Conservation (phyloP, 1,140 invertebrate species). For the Myzus persicae region DNA sequence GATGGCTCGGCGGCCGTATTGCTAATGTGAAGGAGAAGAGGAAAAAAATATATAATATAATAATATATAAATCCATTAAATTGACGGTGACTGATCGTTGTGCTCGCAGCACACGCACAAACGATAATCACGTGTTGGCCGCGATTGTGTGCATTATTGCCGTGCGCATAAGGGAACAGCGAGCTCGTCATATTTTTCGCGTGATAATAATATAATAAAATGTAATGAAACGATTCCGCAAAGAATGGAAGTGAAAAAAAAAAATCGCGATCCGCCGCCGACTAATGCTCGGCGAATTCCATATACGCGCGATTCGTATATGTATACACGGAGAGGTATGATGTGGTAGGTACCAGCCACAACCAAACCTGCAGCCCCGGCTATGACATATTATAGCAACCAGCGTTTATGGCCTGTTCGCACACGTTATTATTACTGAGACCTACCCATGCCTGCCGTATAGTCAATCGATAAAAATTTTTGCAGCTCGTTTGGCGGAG, state of each 20-base stretch:
- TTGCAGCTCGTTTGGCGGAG: neutral
- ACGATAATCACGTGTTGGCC: neutral
- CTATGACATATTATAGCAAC: neutral
- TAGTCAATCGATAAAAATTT: neutral
- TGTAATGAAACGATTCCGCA: neutral
- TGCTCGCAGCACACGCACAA: neutral
- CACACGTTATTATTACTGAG: neutral
- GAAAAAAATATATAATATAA: neutral
- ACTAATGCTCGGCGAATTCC: neutral
- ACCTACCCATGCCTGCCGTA: neutral
- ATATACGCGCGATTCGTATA: no score
- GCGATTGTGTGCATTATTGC: neutral
- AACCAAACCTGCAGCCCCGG: neutral
- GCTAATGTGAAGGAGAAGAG: neutral
- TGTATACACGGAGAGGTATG: neutral
- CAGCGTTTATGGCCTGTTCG: neutral
- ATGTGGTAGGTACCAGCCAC: neutral
- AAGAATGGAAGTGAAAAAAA: neutral
- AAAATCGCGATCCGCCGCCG: neutral
- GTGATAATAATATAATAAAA: neutral
- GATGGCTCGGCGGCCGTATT: neutral
- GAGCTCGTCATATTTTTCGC: neutral
- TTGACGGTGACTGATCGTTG: neutral
- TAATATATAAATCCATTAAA: constrained; percentile 3
- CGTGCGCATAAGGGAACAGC: neutral